phyloP scores from a whole-genome alignment of 1,140 invertebrate species.

The Bombus picipes region DNA sequence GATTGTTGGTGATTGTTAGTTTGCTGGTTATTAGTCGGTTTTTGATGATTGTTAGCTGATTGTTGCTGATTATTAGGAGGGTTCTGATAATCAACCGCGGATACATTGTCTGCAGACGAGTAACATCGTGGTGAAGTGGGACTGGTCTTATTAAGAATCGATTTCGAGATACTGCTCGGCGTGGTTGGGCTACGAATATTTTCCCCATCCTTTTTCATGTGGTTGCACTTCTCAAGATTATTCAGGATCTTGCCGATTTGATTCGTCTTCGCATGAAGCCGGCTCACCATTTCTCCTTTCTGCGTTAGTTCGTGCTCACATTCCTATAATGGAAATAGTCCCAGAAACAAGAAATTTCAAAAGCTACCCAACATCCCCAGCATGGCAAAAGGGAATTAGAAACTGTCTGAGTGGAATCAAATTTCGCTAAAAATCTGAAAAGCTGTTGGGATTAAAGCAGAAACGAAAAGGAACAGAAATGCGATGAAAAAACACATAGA shows the following conservation, averaged over 20 bases:
- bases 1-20: slow-evolving; percentile 11
- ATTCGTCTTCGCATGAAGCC: slow-evolving; percentile 93
- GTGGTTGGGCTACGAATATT: slow-evolving; percentile 84
- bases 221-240: slow-evolving; percentile 93
- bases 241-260: slow-evolving; percentile 95
- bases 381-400: not conserved
- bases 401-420: slow-evolving; percentile 13
- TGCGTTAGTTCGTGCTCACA: slow-evolving; percentile 95
- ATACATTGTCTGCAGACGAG: slow-evolving; percentile 13
- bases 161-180: slow-evolving; percentile 82
- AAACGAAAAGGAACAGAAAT: not conserved
- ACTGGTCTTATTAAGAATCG: slow-evolving; percentile 79
- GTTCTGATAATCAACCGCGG: slow-evolving; percentile 42
- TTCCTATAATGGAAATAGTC: slow-evolving; percentile 86
- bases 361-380: not conserved
- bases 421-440: slow-evolving; percentile 38
- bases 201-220: slow-evolving; percentile 86
- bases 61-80: slow-evolving; percentile 34
- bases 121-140: slow-evolving; percentile 80
- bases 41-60: slow-evolving; percentile 4
- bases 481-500: not conserved
- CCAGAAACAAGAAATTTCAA: slow-evolving; percentile 56
- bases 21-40: slow-evolving; percentile 26
- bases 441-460: slow-evolving; percentile 22
- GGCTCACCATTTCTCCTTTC: slow-evolving; percentile 95